phyloP scores from a whole-genome alignment of 2,113 vertebrate genomes.

The Lichenostomus cassidix region DNA sequence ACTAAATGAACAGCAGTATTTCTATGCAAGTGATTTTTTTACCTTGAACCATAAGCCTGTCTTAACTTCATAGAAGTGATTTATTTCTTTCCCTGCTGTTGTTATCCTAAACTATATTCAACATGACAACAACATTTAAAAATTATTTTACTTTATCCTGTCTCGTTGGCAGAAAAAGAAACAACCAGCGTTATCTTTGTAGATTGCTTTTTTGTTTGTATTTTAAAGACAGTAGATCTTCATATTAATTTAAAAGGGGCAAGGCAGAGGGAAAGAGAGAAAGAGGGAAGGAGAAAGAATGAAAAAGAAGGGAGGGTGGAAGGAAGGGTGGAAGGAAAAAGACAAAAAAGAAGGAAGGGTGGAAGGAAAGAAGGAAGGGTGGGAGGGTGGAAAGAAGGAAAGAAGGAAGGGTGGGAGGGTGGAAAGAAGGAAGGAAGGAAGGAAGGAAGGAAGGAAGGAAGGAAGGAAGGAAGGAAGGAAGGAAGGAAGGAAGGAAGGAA shows the following conservation, averaged over 20 bases:
- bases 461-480: background rate
- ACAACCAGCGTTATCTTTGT: background rate
- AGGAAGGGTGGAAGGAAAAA: background rate
- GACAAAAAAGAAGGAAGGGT: no score
- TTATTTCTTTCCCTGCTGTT: constrained; percentile 16
- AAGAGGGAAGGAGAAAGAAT: fast-evolving
- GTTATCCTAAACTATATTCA: constrained; percentile 56
- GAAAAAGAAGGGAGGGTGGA: no score
- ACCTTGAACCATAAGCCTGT: background rate
- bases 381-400: background rate
- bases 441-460: background rate
- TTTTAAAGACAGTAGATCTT: constrained; percentile 42
- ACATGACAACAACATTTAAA: background rate
- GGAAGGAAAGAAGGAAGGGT: background rate
- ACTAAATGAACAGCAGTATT: background rate
- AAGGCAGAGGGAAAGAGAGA: background rate
- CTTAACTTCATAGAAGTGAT: constrained; percentile 6
- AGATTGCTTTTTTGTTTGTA: background rate
- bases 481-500: background rate
- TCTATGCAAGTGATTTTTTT: background rate
- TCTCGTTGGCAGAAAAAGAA: background rate
- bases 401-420: no score
- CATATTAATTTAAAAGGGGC: constrained; percentile 3
- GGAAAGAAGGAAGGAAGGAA: background rate
- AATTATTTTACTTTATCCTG: background rate